A percentile compares a stretch with the other conserved stretches of the same genome.
Conservation (phyloP, 64 coral and sea anemone species). For the Porites lutea region DNA sequence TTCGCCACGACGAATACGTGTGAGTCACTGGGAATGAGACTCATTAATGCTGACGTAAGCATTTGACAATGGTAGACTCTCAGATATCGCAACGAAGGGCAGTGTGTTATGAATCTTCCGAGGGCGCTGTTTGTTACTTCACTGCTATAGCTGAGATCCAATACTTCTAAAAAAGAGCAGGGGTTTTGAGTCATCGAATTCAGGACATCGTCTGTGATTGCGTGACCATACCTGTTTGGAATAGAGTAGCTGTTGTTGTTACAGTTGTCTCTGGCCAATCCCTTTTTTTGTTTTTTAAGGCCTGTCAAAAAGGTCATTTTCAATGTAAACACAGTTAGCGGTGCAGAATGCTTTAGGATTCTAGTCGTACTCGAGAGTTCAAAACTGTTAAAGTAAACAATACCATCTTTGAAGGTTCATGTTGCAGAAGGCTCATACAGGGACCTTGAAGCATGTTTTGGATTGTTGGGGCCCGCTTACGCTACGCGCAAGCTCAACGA, state of each 20-base stretch:
- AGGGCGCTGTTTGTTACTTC: conserved; percentile 60
- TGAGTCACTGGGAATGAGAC: conserved; percentile 68
- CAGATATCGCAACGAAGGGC: conserved; percentile 61
- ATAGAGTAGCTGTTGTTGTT: neutral
- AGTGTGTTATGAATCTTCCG: conserved; percentile 23
- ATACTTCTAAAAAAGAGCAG: conserved; percentile 57
- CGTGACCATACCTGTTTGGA: conserved; percentile 66
- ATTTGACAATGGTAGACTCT: conserved; percentile 88
- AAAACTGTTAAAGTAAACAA: too few relatives aligned
- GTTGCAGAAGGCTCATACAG: too few relatives aligned
- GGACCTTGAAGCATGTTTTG: too few relatives aligned
- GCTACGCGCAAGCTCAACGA: too few relatives aligned
- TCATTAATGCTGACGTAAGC: conserved; percentile 71
- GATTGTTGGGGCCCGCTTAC: too few relatives aligned
- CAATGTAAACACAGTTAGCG: too few relatives aligned
- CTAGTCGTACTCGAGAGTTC: too few relatives aligned
- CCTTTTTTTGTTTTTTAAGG: too few relatives aligned
- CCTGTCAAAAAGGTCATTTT: too few relatives aligned
- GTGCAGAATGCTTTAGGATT: too few relatives aligned
- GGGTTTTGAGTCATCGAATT: conserved; percentile 15
- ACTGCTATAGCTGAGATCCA: conserved; percentile 92
- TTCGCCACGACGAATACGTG: conserved; percentile 91
- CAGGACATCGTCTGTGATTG: conserved; percentile 86
- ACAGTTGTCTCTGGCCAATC: too few relatives aligned
- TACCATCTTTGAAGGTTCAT: too few relatives aligned